Evolutionary conservation across 2,888 invertebrate species (phyloP), one percentile per base, ranked within the genome.

Genomic region (Brachyopa scutellaris): DNA sequence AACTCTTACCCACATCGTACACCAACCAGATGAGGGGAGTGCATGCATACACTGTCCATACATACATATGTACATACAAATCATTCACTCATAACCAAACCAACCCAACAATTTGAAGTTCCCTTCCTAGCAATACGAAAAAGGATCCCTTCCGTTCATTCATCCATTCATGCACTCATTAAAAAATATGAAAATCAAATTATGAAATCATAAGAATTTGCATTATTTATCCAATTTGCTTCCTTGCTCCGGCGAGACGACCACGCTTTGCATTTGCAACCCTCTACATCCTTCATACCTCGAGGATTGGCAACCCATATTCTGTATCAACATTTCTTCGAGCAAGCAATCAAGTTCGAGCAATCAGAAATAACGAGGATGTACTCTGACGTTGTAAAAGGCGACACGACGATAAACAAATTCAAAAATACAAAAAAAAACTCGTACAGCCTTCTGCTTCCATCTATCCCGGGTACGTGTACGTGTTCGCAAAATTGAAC

Each of bases 121-220:
- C 26, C 26, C 47, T 17, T 13, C 19, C 19, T 19, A 9, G 11
- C 13, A 1, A n/a, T 13, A 0, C 40, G 8, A 26, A 21, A 8
- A 13, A 19, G 36, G 47, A 77, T 70, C 82, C 70, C 76, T 77
- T 55, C 53, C 64, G 45, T 51, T 72, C 66, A 76, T 33, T 26
- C 74, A 80, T 45, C 80, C 64, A 53, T 76, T 72, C 59, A 70
- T 76, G 57, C 42, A 36, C 82, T 82, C 82, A 82, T 82, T 82
- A 77, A 82, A 82, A 82, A 82, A 82, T 82, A 82, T 82, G 82
- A 66, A 82, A 82, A 82, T 82, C 82, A 70, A 77, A 82, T 82
- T 82, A 82, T 59, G 47, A 77, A 82, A 82, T 82, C 82, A 82
- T 77, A 77, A 72, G 82, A 82, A 82, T 82, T 82, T 82, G 82